phyloP scores from a whole-genome alignment of 2,113 vertebrate genomes.

The Accipiter virgatus region DNA sequence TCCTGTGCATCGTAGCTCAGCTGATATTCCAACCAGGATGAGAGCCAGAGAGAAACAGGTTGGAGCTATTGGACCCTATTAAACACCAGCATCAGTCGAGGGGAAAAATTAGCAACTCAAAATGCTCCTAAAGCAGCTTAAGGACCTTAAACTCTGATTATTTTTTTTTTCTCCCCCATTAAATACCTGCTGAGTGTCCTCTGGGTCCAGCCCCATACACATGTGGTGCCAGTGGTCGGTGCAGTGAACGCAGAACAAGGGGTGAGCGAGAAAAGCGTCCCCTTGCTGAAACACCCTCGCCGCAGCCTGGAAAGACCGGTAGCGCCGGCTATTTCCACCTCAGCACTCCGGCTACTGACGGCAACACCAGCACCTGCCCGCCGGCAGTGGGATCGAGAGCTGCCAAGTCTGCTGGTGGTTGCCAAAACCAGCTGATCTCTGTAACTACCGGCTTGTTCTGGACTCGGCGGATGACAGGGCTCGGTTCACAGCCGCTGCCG shows the following conservation, averaged over 20 bases:
- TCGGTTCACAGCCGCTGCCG: rapidly evolving
- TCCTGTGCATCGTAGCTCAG: rapidly evolving
- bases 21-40: not conserved
- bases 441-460: not conserved
- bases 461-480: not conserved
- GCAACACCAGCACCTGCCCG: not conserved
- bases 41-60: not conserved
- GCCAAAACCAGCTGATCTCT: not conserved
- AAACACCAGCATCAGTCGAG: not conserved
- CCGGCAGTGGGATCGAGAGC: not conserved
- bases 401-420: not conserved
- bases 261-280: not conserved
- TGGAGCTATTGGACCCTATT: too few relatives aligned
- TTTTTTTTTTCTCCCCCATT: not conserved
- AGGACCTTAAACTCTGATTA: not conserved
- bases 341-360: not conserved
- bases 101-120: not conserved
- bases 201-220: not conserved
- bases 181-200: rapidly evolving
- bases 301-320: not conserved
- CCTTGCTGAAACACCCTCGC: not conserved
- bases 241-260: too few relatives aligned
- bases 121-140: not conserved
- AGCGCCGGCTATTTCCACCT: not conserved
- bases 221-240: rapidly evolving